Conservation (phyloP, 2,797 vertebrate genomes). For the Scolopax rusticola region DNA sequence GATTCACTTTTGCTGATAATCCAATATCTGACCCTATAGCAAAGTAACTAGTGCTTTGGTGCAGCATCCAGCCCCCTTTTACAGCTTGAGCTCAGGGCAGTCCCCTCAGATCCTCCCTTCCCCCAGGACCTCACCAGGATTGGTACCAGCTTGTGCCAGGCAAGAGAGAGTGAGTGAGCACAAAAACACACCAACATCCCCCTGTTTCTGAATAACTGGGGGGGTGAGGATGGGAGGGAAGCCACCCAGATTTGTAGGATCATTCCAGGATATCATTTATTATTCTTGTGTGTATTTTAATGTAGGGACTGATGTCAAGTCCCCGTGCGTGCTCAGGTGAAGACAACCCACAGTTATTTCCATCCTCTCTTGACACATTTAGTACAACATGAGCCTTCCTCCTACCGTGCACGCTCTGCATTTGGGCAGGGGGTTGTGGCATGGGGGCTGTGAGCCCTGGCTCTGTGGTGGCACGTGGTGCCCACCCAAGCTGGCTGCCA, state of each 20-base stretch:
- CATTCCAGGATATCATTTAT: not conserved
- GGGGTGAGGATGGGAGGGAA: not conserved
- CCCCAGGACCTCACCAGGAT: not conserved
- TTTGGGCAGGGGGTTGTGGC: not conserved
- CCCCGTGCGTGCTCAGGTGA: accelerated
- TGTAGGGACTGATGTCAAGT: not conserved
- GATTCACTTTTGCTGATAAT: constrained; percentile 58
- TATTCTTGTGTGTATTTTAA: not conserved
- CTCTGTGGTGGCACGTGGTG: accelerated
- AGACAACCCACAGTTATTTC: not conserved
- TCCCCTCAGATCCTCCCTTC: not conserved
- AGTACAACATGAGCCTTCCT: not conserved
- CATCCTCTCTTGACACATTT: not conserved
- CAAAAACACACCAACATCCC: not conserved
- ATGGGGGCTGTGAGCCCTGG: not conserved
- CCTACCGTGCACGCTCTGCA: accelerated
- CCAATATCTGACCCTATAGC: constrained; percentile 31
- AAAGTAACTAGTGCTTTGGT: not conserved
- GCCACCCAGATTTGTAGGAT: not conserved
- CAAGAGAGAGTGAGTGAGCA: accelerated
- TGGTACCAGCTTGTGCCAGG: not conserved
- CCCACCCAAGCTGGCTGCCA: not conserved
- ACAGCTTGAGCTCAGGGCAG: not conserved
- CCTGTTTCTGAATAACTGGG: not conserved
- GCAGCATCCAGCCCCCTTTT: not conserved